Evolutionary conservation across 2,797 vertebrate species (phyloP), one percentile per base, ranked within the genome.

Genomic region (Okamejei kenojei): DNA sequence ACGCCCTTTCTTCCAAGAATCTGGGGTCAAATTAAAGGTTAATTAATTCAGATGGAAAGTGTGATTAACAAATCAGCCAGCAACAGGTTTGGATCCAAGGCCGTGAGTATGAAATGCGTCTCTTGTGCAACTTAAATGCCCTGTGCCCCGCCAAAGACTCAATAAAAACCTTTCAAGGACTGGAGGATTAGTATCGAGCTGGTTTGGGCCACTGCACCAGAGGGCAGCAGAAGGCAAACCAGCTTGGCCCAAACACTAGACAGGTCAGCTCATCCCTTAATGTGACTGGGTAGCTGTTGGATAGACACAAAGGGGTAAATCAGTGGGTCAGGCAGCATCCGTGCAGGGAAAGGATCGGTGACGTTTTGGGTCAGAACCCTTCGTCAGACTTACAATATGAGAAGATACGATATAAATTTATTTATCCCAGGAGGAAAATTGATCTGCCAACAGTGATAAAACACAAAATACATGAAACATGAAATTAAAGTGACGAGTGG

Each of bases 181-280:
- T 95, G 95, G 96, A 95, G 97, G 97, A 98, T 98, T 97, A 97
- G 97, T 97, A 96, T 96, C 95, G 93, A 93, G 93, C 95, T 96
- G 96, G 97, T 97, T 96, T 97, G 97, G 96, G 97, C 97, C 97
- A 21, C 45, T 19, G 97, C 98, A 97, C 96, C 97, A 97, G 98
- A 98, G 98, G 98, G 97, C 97, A 98, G 97, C 97, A 97, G 97
- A 98, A 98, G 97, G 97, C 97, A 97, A 97, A 96, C 96, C 97
- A 98, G 97, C 97, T 98, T 98, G 35, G 73, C 35, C 45, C 26
- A 38, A 76, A 71, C 68, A 97, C 97, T 45, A 97, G 96, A 97
- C 95, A 96, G 96, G 95, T 97, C 97, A 97, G 97, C 98, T 98
- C 98, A 98, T 98, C 98, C 98, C 96, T 95, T 97, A 96, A 96